Conservation (phyloP, 1,140 invertebrate species). For the Samia ricini region DNA sequence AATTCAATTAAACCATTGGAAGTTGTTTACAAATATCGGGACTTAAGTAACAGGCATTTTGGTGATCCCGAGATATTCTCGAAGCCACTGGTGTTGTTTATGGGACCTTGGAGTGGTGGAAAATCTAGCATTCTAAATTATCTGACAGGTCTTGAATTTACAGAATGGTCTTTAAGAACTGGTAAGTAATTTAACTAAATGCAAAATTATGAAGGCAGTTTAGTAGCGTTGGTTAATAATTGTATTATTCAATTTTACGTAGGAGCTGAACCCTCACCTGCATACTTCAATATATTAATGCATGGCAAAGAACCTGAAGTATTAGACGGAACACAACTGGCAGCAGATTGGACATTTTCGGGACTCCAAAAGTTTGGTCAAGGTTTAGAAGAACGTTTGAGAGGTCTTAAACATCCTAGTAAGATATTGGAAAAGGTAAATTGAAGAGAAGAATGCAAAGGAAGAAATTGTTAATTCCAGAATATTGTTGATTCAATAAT, state of each 20-base stretch:
- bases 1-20: slow-evolving; percentile 94
- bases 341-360: slow-evolving; percentile 95
- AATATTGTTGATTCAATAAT: background rate
- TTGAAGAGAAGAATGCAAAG: background rate
- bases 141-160: slow-evolving; percentile 91
- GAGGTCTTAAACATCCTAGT: slow-evolving; percentile 88
- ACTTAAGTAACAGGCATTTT: slow-evolving; percentile 94
- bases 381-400: slow-evolving; percentile 91
- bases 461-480: background rate
- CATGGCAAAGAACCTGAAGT: slow-evolving; percentile 91
- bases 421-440: slow-evolving; percentile 93
- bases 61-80: slow-evolving; percentile 97
- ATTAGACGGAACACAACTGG: slow-evolving; percentile 93
- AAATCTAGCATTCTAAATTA: slow-evolving; percentile 97
- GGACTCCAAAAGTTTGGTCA: slow-evolving; percentile 97
- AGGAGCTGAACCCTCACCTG: slow-evolving; percentile 96
- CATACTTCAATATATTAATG: slow-evolving; percentile 96
- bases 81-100: slow-evolving; percentile 94
- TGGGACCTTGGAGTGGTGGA: slow-evolving; percentile 97
- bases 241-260: slow-evolving; percentile 14
- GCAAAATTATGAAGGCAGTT: slow-evolving; percentile 3
- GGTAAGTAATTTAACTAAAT: slow-evolving; percentile 78
- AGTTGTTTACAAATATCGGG: slow-evolving; percentile 92
- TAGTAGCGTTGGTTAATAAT: background rate
- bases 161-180: slow-evolving; percentile 88